Evolutionary conservation across 92 coral and sea anemone species (phyloP).

Genomic region (Scolanthus callimorphus): DNA sequence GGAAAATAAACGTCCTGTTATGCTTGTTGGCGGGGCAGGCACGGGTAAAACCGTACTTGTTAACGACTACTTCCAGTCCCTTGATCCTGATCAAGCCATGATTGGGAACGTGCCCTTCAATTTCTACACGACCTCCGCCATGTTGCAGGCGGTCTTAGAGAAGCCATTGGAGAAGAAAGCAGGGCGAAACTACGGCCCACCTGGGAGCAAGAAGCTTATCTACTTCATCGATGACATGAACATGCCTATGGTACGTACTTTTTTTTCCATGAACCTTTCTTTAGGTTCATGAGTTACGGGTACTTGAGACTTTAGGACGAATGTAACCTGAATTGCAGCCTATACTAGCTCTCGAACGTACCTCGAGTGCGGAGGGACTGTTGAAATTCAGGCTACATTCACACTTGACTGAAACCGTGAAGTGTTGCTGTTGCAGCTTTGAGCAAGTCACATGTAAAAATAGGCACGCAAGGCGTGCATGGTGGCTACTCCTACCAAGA

Average conservation of each 20-base stretch:
- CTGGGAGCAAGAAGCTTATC: conserved; percentile 90
- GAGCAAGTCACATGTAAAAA: too few species aligned
- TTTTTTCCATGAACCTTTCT: too few species aligned
- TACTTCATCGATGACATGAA: conserved; percentile 99
- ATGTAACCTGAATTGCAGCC: too few species aligned
- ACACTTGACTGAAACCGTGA: too few species aligned
- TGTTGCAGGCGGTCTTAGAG: conserved; percentile 92
- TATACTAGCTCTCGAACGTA: too few species aligned
- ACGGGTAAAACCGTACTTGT: conserved; percentile 98
- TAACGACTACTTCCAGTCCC: conserved; percentile 90
- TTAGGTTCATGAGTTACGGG: too few species aligned
- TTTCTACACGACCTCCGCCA: conserved; percentile 98
- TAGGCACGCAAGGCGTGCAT: too few species aligned
- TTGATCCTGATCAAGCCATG: conserved; percentile 91
- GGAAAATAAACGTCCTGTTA: conserved; percentile 95
- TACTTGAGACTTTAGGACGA: too few species aligned
- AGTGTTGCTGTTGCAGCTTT: too few species aligned
- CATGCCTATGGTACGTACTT: conserved; percentile 97
- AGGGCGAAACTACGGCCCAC: conserved; percentile 98
- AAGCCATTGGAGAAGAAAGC: conserved; percentile 99
- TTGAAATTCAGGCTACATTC: too few species aligned
- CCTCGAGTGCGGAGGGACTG: too few species aligned
- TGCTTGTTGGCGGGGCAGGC: conserved; percentile 99
- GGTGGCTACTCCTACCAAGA: too few species aligned
- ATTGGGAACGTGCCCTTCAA: conserved; percentile 95